Base-by-base conservation (phyloP, 1,140 invertebrate species). In the Glossosoma conforme region DNA sequence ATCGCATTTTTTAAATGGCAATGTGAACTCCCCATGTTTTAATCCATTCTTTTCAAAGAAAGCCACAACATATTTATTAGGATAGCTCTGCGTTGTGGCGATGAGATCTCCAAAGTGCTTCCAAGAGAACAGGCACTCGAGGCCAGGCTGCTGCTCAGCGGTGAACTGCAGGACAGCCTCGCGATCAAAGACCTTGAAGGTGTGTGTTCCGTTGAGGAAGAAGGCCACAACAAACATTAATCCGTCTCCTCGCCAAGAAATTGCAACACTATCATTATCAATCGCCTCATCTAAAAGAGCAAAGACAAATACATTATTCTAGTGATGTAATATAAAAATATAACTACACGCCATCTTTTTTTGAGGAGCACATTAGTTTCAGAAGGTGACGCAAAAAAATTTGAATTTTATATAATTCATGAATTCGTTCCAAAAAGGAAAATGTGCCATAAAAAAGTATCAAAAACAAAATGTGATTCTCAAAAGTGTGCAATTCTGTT, bases 1-100 rank as follows among this genome's bases (percentile, higher is more conserved):
- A 11, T 80, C 72, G 14, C 70, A 62, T 17, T 72, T 42, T 60
- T 75, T 67, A 59, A 84, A 81, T 1, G 86, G 82, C 42, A 96
- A 65, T 5, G 66, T 63, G 62, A 95, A 89, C 59, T 92, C 86
- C 33, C 87, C 83, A 74, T 95, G 91, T 58, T 84, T 82, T 10
- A 96, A 69, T 3, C 93, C 93, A 79, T 97, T 97, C 64, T 91
- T 93, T 62, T 97, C 93, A 73, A 93, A 93, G 54, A 95, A 84
- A 8, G 83, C 74, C 22, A 95, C 73, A n/a, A 84, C 74, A 62
- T 86, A 83, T 62, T 87, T 86, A 43, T 83, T 80, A 8, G 74
- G 62, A 1, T 80, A 61, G 52, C 70, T 71, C 59, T 89, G 85
- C 2, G 83, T 80, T 9, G 82, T 74, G 1, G 88, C 84, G 44